Base-by-base conservation (phyloP, 2,113 vertebrate species). In the Calcarius ornatus region DNA sequence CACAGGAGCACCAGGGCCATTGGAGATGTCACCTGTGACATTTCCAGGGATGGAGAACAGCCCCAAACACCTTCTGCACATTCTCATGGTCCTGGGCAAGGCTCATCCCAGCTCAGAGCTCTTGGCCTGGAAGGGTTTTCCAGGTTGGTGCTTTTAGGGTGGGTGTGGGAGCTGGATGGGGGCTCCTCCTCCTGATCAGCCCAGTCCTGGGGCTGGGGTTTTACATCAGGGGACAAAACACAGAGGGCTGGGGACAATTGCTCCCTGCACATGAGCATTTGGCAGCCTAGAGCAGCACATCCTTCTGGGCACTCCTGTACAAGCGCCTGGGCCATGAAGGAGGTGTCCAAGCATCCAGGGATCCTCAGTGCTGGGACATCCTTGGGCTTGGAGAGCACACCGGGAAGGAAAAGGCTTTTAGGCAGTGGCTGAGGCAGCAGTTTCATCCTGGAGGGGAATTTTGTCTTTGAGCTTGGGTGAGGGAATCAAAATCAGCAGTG, bases 191-290 rank as follows among this genome's bases (percentile, higher is more conserved):
- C n/a, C n/a, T n/a, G 9, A 27, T 63, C 38, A 83, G 57, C 16
- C 43, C 38, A 2, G 9, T 25, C 63, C 15, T 43, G 12, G n/a
- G 23, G 63, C 60, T 47, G 42, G 33, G 37, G 13, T 73, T 95
- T 15, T 2, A 19, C 43, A 50, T 57, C 60, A 66, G 21, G 20
- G 70, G 64, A 23, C 37, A 38, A 53, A 37, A 42, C 10, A 11
- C 0, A 0, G 25, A 4, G 40, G 18, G 12, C 0, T 73, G 60
- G 38, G 60, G 42, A 30, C 12, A 16, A 1, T 5, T 69, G 2
- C 28, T 80, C 9, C 59, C 86, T 53, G 45, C 63, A 9, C 21
- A 0, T 1, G 9, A 70, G 50, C 10, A 5, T 42, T 33, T 40
- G 89, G 15, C 45, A 64, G 82, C 43, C 59, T 21, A 0, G 6